Evolutionary conservation across 2,888 invertebrate genomes (phyloP), one percentile per base, ranked within the genome.

Genomic region (Drosophila formosana): DNA sequence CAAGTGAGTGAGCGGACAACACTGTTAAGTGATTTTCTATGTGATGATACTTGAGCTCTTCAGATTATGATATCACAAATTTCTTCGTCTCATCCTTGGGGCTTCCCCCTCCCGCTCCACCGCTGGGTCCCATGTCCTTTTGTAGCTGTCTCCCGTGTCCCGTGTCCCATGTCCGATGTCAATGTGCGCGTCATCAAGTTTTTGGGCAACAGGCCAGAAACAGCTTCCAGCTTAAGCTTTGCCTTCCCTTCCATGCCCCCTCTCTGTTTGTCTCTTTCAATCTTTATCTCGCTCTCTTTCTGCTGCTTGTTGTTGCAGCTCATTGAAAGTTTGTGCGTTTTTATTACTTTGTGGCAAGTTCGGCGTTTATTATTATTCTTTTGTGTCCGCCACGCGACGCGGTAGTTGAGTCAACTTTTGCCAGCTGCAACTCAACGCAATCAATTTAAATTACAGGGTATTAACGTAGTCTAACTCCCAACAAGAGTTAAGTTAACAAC

Each of bases 21-120:
- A 76, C 72, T 80, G 86, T 85, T 89, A 88, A 87, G 86, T 87
- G 86, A 87, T 88, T 87, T 89, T 89, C 80, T 88, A 88, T 88
- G 88, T 88, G 86, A 89, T 89, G 89, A 85, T 85, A 86, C 84
- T 85, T 85, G 89, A 88, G 89, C 84, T 81, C 82, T 61, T 32
- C 71, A 82, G 85, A 85, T 85, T 85, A 85, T 85, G 82, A 85
- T 85, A 87, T 87, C 87, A 87, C 74, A 82, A 81, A 88, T 74
- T 79, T 37, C 56, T 50, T 30, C 65, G 23, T 34, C 57, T 57
- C 49, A 37, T 43, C 18, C 53, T 13, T 41, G 39, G 39, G 6
- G 18, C 7, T 53, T 28, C 47, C 9, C n/a, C 13, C n/a, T 23
- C 9, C 34, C 25, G 7, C 11, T 11, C 4, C 28, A 8, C 11